Base-by-base conservation (phyloP, 2,888 invertebrate species). In the Lepidocyrtoides sp. region DNA sequence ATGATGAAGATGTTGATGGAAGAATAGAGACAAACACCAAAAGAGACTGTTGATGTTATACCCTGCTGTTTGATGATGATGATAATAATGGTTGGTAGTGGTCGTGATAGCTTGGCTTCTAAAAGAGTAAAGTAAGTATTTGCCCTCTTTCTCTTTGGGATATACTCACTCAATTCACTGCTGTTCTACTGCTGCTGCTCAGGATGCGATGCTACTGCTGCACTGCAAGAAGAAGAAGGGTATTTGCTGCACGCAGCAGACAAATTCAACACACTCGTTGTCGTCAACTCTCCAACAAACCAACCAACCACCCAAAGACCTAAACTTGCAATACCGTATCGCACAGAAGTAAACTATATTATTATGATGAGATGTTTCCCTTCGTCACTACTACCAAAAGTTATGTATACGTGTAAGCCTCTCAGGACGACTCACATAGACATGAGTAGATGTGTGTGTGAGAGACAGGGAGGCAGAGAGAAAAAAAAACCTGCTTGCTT, bases 41-140 rank as follows among this genome's bases (percentile, higher is more conserved):
- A 32, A 86, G 77, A 66, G 89, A 79, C 79, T 85, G 90, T 85
- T 85, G 85, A 85, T 91, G 90, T 91, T 79, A 91, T 85, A 75
- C 86, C 82, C 79, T 79, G 10, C 79, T 79, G n/a, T 17, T 12
- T 51, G 79, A 54, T 82, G 63, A 84, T 72, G 63, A 77, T 82
- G 82, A 83, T 82, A 79, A 48, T 85, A 57, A 81, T 79, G 77
- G 54, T 86, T n/a, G 82, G 26, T 69, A 57, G 60, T 77, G 86
- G 77, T 87, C 66, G 90, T 90, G 90, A 85, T 91, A 91, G 90
- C 85, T 91, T 91, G 90, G 90, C 90, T 91, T 91, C 90, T 85
- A 79, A 91, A 85, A 85, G 85, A 91, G 85, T 91, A 91, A 91
- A 91, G 90, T 91, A 91, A 91, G 85, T 91, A 91, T 91, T 91